These are phyloP conservation scores for Pseudomyrmex gracilis DNA, from an alignment of 1,140 invertebrate species.

Conservation along the genomic window DNA sequence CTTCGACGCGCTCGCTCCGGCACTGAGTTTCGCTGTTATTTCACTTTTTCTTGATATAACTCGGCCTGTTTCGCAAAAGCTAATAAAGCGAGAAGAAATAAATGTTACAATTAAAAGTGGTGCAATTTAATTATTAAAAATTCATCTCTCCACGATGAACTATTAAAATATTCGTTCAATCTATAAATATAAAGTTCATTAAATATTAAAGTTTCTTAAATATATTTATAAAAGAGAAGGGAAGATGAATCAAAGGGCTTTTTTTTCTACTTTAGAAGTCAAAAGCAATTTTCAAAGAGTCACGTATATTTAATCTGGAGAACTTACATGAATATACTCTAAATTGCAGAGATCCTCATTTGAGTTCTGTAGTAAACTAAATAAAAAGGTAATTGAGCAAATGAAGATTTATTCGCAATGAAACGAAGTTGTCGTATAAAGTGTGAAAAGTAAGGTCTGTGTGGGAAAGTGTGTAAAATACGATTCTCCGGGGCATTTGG, in stretches of 20 bases:
- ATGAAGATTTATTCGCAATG: slow-evolving; percentile 60
- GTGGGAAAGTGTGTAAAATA: slow-evolving; percentile 80
- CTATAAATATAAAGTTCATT: background rate
- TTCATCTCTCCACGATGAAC: too few relatives aligned
- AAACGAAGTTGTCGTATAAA: slow-evolving; percentile 56
- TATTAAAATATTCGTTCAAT: background rate
- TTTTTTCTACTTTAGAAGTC: slow-evolving; percentile 10
- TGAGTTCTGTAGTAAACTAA: slow-evolving; percentile 44
- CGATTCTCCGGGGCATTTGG: slow-evolving; percentile 77
- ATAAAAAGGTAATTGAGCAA: slow-evolving; percentile 58
- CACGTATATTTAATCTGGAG: slow-evolving; percentile 14
- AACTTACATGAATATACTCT: slow-evolving; percentile 47
- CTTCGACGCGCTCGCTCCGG: slow-evolving; percentile 39
- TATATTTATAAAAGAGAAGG: too few relatives aligned
- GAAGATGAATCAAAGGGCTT: background rate
- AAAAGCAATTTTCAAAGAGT: slow-evolving; percentile 2
- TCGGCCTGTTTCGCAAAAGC: background rate
- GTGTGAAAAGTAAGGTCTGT: slow-evolving; percentile 45
- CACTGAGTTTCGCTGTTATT: slow-evolving; percentile 24
- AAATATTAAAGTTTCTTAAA: too few relatives aligned
- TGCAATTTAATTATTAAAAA: slow-evolving; percentile 7
- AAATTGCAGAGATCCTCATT: slow-evolving; percentile 49
- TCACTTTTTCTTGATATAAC: slow-evolving; percentile 34
- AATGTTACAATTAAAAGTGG: background rate
- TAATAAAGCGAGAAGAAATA: slow-evolving; percentile 39